Percentiles rank a stretch among this genome's conserved stretches.
Evolutionary conservation across 1,140 invertebrate species (phyloP).

Genomic region (Neelides sp.): DNA sequence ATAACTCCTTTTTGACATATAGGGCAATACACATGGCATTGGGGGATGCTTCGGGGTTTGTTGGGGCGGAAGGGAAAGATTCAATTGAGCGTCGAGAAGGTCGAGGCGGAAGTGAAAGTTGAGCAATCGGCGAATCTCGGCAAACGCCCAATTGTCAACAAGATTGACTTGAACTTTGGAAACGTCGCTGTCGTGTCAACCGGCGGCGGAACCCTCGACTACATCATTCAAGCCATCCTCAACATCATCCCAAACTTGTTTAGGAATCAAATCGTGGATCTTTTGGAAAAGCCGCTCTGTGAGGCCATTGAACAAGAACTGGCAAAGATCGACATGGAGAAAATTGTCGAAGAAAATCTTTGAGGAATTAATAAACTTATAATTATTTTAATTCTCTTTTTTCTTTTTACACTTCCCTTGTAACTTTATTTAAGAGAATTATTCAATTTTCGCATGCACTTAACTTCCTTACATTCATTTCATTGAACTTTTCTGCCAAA

Average conservation of each 20-base stretch:
- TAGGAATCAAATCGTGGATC: conserved; percentile 35
- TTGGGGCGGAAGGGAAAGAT: conserved; percentile 17
- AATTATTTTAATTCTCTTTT: too few relatives aligned
- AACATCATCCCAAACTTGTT: conserved; percentile 69
- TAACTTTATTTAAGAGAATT: too few relatives aligned
- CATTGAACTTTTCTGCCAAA: too few relatives aligned
- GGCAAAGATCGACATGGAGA: conserved; percentile 24
- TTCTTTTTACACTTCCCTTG: too few relatives aligned
- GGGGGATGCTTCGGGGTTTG: conserved; percentile 18
- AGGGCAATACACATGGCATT: conserved; percentile 28
- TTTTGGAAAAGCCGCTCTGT: conserved; percentile 22
- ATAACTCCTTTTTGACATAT: background rate
- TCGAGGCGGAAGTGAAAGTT: conserved; percentile 40
- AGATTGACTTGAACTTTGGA: conserved; percentile 62
- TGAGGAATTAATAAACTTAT: background rate
- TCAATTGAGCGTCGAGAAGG: conserved; percentile 29
- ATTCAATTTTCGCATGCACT: too few relatives aligned
- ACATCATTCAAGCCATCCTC: conserved; percentile 57
- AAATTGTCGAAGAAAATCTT: conserved; percentile 22
- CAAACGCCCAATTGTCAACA: conserved; percentile 52
- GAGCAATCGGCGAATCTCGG: conserved; percentile 62
- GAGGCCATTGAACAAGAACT: conserved; percentile 25
- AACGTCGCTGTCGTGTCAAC: conserved; percentile 50
- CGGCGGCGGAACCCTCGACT: conserved; percentile 67
- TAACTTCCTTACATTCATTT: too few relatives aligned